These are phyloP conservation scores for Stegastes partitus DNA, from an alignment of 2,113 vertebrate genomes.

Conservation along the genomic window DNA sequence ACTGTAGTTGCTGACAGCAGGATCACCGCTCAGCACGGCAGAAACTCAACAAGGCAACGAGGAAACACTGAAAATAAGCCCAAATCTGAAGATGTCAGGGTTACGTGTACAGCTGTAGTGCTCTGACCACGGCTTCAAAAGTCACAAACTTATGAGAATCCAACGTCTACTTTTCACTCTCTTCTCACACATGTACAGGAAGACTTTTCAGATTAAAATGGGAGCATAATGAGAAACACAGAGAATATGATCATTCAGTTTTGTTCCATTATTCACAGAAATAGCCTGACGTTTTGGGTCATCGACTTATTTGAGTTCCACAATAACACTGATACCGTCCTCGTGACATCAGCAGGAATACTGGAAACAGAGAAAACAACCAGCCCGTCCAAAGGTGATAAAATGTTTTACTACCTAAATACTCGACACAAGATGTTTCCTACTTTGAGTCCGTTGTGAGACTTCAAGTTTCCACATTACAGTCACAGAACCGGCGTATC, in stretches of 20 bases:
- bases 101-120: slow-evolving; percentile 27
- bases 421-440: neutral
- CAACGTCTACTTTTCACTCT: no score
- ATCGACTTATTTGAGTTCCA: no score
- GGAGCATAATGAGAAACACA: no score
- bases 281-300: no score
- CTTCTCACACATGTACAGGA: no score
- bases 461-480: neutral
- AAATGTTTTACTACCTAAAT: neutral
- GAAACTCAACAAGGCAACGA: slow-evolving; percentile 24
- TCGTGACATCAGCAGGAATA: no score
- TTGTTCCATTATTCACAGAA: no score
- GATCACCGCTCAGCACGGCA: neutral
- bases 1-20: neutral
- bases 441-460: neutral
- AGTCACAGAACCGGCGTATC: neutral
- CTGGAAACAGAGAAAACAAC: neutral
- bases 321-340: no score
- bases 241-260: no score
- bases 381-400: neutral
- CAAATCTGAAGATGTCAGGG: slow-evolving; percentile 16
- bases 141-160: no score
- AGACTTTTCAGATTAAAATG: no score
- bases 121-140: no score
- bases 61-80: slow-evolving; percentile 47